Evolutionary conservation across 2,797 vertebrate species (phyloP), one percentile per base, ranked within the genome.

Genomic region (Phalloptychus januarius): DNA sequence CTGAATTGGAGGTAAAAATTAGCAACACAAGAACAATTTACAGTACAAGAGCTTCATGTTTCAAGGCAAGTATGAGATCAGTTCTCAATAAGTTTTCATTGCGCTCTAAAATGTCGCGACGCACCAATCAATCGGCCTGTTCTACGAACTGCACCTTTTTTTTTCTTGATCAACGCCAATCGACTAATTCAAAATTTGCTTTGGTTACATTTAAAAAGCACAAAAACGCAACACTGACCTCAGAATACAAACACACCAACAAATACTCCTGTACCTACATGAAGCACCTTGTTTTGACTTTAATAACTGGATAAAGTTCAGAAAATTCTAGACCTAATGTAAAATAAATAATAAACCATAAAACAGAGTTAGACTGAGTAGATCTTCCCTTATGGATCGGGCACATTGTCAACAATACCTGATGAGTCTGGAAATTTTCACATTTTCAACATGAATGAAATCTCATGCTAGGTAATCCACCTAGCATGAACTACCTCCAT

Each of bases 1-100:
- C 7, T 46, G 40, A 79, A 81, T 84, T 80, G 40, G 70, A 73
- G 52, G 70, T 76, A 28, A n/a, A 44, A 63, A n/a, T 58, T 15
- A 28, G n/a, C 54, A 56, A 28, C 3, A 1, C 1, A 56, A 28
- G n/a, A 56, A 56, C n/a, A 56, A 28, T 58, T 4, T 5, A n/a
- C 54, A 5, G 23, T 15, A 12, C n/a, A 12, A 31, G 54, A 28
- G n/a, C 65, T 65, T 65, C 16, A 8, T 65, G 33, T 65, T 38
- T 7, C 18, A 10, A 36, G 15, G 7, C 23, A 38, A 4, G 16
- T 31, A 38, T 38, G 61, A 65, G 18, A 18, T 36, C 2, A 65
- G 61, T 65, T 38, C 18, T 65, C 61, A 38, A 5, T 31, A 16
- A 65, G 31, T 36, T 20, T 65, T 20, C 7, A 36, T 65, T 38